Evolutionary conservation across 2,797 vertebrate species (phyloP).

Genomic region (Okamejei kenojei): DNA sequence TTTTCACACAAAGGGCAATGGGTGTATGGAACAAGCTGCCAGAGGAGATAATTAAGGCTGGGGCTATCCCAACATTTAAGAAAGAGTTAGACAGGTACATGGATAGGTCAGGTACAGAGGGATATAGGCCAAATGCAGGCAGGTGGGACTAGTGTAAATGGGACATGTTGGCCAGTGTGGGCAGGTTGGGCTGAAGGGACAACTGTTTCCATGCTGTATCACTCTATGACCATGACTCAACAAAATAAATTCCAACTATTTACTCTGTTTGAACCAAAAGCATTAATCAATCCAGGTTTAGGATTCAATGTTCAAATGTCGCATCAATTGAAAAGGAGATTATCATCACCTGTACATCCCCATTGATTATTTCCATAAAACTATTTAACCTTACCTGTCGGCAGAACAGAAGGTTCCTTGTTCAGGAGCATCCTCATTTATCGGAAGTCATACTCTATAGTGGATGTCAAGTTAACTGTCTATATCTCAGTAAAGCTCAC

Average conservation of each 20-base stretch:
- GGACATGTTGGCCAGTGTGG: no score
- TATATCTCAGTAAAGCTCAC: conserved; percentile 45
- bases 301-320: conserved; percentile 40
- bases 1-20: no score
- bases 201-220: no score
- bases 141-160: no score
- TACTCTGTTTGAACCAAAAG: neutral
- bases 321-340: conserved; percentile 37
- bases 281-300: neutral
- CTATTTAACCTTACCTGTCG: conserved; percentile 45
- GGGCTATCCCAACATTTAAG: no score
- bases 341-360: conserved; percentile 36
- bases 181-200: no score
- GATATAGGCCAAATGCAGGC: no score
- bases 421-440: conserved; percentile 47
- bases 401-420: conserved; percentile 44
- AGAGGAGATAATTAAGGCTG: no score
- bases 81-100: no score
- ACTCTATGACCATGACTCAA: neutral
- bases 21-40: no score
- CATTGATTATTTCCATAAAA: conserved; percentile 42
- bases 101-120: no score
- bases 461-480: conserved; percentile 44
- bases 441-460: conserved; percentile 39
- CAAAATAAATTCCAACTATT: neutral